Base-by-base conservation (phyloP, 2,888 invertebrate genomes). In the Limnephilus auricula region DNA sequence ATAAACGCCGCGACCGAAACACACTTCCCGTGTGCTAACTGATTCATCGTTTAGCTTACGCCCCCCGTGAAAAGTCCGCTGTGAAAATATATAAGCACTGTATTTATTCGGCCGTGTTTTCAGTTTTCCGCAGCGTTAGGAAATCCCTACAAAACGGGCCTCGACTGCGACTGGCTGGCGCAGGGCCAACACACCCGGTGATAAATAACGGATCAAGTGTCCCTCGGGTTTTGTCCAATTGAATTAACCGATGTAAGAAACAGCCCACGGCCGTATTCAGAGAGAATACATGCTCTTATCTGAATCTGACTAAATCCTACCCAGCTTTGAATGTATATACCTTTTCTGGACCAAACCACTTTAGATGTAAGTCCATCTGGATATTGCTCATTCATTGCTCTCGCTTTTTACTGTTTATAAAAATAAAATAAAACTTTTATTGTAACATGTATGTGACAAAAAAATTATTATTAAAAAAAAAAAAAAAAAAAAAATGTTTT, bases 191-290 rank as follows among this genome's bases (percentile, higher is more conserved):
- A 37, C 18, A 34, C 80, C 82, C 85, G 86, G 86, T 89, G 91
- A 92, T 92, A 92, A 92, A 92, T 91, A 92, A 92, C 91, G 83
- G 65, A 89, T 91, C 92, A 82, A 40, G 89, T 79, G 89, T 78
- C 89, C 90, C 89, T n/a, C 40, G 82, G 82, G 80, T 25, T 82
- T 40, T 45, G 89, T 82, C 82, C 89, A 89, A 82, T 89, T 89
- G 82, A 89, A 89, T 89, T 89, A 79, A 89, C 50, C 65, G 65
- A 65, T 40, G 85, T 40, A n/a, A 40, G 40, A 40, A 40, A 85
- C n/a, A 85, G 85, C 30, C 45, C 40, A 30, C 84, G 40, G n/a
- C 84, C 84, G 34, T n/a, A 84, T 34, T 84, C 84, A 37, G 40
- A 9, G 83, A 25, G n/a, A 84, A 25, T 25, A 25, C 18, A n/a